phyloP scores from a whole-genome alignment of 1,140 invertebrate genomes.

The Pollicipes pollicipes region DNA sequence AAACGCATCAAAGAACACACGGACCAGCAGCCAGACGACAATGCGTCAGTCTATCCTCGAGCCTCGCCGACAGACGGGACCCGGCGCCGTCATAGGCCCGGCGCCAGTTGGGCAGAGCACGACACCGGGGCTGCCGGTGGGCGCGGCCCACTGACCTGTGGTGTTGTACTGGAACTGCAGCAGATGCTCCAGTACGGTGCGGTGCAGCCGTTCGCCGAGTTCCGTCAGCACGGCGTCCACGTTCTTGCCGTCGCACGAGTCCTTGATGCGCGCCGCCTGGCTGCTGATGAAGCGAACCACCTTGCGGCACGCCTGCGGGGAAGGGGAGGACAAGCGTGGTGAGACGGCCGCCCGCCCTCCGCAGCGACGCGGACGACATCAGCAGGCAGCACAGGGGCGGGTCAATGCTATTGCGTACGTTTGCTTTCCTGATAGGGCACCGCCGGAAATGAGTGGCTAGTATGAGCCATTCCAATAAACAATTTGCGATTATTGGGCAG shows the following conservation, averaged over 20 bases:
- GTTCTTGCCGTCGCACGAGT: slow-evolving; percentile 84
- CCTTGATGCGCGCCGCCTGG: slow-evolving; percentile 57
- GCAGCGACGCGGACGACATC: slow-evolving; percentile 3
- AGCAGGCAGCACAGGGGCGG: background rate
- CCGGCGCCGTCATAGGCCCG: too few species aligned
- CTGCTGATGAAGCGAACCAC: slow-evolving; percentile 68
- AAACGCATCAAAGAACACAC: too few species aligned
- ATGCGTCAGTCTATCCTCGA: too few species aligned
- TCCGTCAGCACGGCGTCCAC: slow-evolving; percentile 68
- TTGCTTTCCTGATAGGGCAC: slow-evolving; percentile 7
- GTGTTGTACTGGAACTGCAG: slow-evolving; percentile 90
- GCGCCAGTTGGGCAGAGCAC: too few species aligned
- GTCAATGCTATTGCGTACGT: background rate
- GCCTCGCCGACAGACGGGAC: too few species aligned
- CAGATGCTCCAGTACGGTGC: slow-evolving; percentile 88
- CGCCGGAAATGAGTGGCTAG: too few species aligned
- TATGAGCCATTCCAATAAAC: too few species aligned
- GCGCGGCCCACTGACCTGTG: slow-evolving; percentile 45
- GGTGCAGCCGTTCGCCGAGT: slow-evolving; percentile 72
- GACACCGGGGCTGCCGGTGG: too few species aligned
- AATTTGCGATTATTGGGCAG: too few species aligned
- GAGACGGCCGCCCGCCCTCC: background rate
- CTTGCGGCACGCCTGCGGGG: slow-evolving; percentile 59
- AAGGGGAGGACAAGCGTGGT: background rate
- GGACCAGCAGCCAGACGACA: too few species aligned